Evolutionary conservation across 2,888 invertebrate species (phyloP).

Genomic region (Apoderus coryli): DNA sequence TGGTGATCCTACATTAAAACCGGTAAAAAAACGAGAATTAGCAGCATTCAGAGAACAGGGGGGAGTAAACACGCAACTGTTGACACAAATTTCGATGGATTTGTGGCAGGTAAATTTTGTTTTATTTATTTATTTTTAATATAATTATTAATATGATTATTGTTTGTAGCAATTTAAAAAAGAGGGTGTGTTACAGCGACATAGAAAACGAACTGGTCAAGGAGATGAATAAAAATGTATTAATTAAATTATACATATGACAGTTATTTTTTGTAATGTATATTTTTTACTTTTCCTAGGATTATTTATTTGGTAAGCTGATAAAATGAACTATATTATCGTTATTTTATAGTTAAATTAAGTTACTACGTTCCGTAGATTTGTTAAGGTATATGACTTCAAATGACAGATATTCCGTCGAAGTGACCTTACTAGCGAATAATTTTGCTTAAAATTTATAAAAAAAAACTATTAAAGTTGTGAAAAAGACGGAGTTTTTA

Average conservation of each 20-base stretch:
- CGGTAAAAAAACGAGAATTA: slow-evolving; percentile 21
- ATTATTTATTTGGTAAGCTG: too few species aligned
- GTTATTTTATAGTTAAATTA: too few species aligned
- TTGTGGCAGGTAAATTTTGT: slow-evolving; percentile 39
- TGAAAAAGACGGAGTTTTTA: too few species aligned
- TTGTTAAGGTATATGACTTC: too few species aligned
- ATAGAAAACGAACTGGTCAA: slow-evolving; percentile 14
- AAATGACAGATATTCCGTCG: too few species aligned
- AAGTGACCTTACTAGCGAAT: too few species aligned
- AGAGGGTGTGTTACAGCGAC: slow-evolving; percentile 21
- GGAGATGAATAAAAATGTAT: background rate
- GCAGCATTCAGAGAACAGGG: slow-evolving; percentile 22
- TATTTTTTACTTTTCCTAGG: too few species aligned
- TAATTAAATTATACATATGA: background rate
- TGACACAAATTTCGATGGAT: slow-evolving; percentile 38
- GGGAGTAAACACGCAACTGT: slow-evolving; percentile 38
- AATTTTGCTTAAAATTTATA: too few species aligned
- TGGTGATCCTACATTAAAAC: slow-evolving; percentile 22
- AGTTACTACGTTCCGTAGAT: too few species aligned
- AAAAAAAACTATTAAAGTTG: too few species aligned
- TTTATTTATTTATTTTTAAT: background rate
- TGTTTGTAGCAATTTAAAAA: slow-evolving; percentile 20
- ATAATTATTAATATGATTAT: slow-evolving; percentile 8
- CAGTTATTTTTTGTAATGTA: too few species aligned
- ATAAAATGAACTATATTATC: too few species aligned